Evolutionary conservation across 1,140 invertebrate species (phyloP).

Genomic region (Antheraea pernyi): DNA sequence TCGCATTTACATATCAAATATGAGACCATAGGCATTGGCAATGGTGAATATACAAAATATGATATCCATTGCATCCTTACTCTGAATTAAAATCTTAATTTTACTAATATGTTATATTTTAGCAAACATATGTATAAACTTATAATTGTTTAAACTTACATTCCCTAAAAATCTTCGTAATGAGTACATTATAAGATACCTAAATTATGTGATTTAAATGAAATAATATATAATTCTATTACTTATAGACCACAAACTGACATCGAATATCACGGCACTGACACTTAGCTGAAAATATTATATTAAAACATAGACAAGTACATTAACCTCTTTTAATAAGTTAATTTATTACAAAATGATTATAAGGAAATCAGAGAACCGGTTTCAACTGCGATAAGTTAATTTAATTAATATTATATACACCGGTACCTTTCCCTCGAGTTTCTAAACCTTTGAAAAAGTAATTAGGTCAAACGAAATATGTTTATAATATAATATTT

Average conservation of each 20-base stretch:
- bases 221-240: neutral
- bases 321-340: constrained; percentile 1
- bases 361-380: neutral
- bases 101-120: no score
- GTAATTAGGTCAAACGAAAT: neutral
- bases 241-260: neutral
- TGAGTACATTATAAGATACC: neutral
- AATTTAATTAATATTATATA: constrained; percentile 13
- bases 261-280: neutral
- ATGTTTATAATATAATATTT: neutral
- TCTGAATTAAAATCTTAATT: no score
- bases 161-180: neutral
- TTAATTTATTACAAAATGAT: neutral
- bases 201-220: neutral
- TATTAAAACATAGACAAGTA: neutral
- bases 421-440: neutral
- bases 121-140: no score
- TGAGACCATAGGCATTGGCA: no score
- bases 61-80: no score
- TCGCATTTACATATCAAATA: no score
- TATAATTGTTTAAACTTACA: neutral
- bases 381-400: neutral
- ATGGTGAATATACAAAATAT: no score
- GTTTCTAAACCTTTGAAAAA: constrained; percentile 9
- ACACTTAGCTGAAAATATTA: neutral